A percentile compares a stretch with the other conserved stretches of the same genome.
Evolutionary conservation across 2,888 invertebrate species (phyloP).

Genomic region (Cryptus viduatorius): DNA sequence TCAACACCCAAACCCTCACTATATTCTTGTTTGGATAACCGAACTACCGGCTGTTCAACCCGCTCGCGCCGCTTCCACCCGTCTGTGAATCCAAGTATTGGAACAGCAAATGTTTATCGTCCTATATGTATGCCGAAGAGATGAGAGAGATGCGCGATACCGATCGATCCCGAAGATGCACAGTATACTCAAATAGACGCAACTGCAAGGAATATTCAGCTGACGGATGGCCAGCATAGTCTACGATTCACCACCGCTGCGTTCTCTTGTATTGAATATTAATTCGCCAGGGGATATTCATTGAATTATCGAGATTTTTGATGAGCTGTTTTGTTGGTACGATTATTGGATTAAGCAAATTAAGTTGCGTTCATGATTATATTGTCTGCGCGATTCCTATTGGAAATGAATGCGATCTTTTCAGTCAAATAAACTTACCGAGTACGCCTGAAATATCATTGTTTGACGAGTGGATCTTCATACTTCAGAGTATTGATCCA

Average conservation of each 20-base stretch:
- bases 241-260: background rate
- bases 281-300: conserved; percentile 1
- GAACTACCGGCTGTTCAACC: conserved; percentile 39
- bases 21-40: conserved; percentile 57
- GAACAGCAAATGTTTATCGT: conserved; percentile 52
- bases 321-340: background rate
- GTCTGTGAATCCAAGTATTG: conserved; percentile 41
- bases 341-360: conserved; percentile 39
- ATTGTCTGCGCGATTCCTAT: conserved; percentile 21
- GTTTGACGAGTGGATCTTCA: background rate
- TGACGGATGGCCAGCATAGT: background rate
- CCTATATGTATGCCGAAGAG: background rate
- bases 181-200: background rate
- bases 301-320: background rate
- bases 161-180: background rate
- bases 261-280: background rate
- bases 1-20: conserved; percentile 30
- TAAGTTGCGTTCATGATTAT: conserved; percentile 3
- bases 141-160: background rate
- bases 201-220: conserved; percentile 1
- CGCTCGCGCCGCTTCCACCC: background rate
- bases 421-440: background rate
- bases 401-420: background rate
- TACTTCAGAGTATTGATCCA: background rate
- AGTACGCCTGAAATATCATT: conserved; percentile 2